Evolutionary conservation across 2,113 vertebrate genomes (phyloP).

Genomic region (Hypanus sabinus): DNA sequence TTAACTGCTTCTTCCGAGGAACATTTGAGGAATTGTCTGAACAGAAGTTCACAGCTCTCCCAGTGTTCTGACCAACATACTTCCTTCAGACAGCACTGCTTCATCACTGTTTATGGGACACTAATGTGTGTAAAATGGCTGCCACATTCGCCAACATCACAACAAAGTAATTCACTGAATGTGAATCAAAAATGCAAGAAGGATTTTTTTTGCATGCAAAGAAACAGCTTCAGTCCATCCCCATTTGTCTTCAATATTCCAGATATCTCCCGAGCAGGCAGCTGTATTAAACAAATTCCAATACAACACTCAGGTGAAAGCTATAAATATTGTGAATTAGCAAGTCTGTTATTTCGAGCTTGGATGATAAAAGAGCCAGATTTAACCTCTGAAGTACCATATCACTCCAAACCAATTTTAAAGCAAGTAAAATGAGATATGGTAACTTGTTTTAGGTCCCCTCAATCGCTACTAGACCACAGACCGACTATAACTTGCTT

Average conservation of each 20-base stretch:
- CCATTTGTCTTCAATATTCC: constrained; percentile 49
- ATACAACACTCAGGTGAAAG: constrained; percentile 45
- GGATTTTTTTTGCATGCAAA: constrained; percentile 48
- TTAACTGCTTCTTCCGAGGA: neutral
- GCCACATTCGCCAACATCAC: neutral
- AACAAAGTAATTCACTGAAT: neutral
- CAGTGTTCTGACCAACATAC: neutral
- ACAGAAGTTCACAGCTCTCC: neutral
- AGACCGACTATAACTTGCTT: neutral
- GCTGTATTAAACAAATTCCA: constrained; percentile 43
- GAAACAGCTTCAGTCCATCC: constrained; percentile 48
- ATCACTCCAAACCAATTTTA: neutral
- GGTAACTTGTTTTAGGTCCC: neutral
- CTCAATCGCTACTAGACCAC: neutral
- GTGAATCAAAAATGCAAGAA: neutral
- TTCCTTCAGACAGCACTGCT: neutral
- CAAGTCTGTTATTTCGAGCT: constrained; percentile 21
- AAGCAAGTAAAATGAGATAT: neutral
- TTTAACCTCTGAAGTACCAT: constrained; percentile 13
- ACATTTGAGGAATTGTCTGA: neutral
- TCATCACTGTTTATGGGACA: neutral
- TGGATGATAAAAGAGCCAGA: neutral
- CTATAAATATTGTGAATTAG: neutral
- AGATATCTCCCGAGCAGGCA: constrained; percentile 44
- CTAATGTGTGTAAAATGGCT: constrained; percentile 9